Base-by-base conservation (phyloP, 2,888 invertebrate species). In the Anoplius nigerrimus region DNA sequence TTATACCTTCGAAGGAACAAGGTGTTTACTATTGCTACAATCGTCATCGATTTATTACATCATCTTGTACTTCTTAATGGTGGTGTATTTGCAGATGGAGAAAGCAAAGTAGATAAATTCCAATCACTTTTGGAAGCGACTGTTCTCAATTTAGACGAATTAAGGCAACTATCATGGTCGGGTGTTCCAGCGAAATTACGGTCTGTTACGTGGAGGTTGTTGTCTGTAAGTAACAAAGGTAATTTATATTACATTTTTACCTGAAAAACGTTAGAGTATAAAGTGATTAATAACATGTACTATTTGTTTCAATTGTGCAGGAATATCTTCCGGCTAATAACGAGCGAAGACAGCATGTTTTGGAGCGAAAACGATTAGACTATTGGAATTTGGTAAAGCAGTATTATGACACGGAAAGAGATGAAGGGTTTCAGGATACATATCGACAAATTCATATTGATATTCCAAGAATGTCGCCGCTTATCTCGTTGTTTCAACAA, bases 381-480 rank as follows among this genome's bases (percentile, higher is more conserved):
- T 99, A 99, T 90, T 96, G 95, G 92, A 95, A 95, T 88, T 93
- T 98, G 81, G 96, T 99, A 20, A 93, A 95, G 75, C 98, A 99
- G 89, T 99, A 99, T 91, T 99, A 98, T 89, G 96, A 97, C 84
- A 95, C 95, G 0, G 94, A 97, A 81, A 92, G 95, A 82, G 97
- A 97, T 85, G 96, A 96, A 88, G 92, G 93, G 62, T 95, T 96
- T 87, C 94, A 95, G 88, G 98, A 99, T 86, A 99, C 98, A 21
- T 99, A 98, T 90, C 85, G 88, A 62, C 90, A 94, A 93, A 99
- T 99, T 89, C 98, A 98, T 90, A 99, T 99, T 84, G 99, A 99
- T 90, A 98, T 99, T 89, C 99, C 99, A 63, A 92, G 99, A 85
- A 99, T 99, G 99, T 98, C 98, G 88, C 99, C 99, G 5, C 92